Percentiles rank a stretch among this genome's conserved stretches.
Conservation (phyloP, 2,113 vertebrate species). For the Anhinga anhinga region DNA sequence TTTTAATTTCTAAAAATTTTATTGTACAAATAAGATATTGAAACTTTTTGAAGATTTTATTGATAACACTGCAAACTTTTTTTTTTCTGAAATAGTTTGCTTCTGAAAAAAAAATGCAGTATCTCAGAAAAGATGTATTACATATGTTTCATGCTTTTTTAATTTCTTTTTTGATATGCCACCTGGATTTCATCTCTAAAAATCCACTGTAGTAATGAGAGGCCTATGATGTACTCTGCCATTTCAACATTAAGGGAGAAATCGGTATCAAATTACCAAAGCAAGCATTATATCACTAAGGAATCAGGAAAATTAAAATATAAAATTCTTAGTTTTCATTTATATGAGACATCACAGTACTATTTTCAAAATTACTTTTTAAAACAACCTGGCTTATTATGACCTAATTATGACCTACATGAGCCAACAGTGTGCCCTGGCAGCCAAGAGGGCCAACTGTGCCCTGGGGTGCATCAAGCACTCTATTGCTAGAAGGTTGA, state of each 20-base stretch:
- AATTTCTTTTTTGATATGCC: neutral
- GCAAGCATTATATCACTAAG: neutral
- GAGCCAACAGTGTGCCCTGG: too few species aligned
- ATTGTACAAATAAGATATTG: neutral
- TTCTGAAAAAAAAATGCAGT: neutral
- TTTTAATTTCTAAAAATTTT: neutral
- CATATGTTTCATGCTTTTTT: neutral
- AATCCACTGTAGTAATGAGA: neutral
- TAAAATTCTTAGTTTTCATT: neutral
- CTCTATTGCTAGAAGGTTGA: too few species aligned
- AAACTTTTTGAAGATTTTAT: neutral
- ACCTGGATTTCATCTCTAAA: neutral
- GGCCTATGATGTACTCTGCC: accelerated
- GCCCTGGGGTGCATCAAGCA: too few species aligned
- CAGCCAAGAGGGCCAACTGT: too few species aligned
- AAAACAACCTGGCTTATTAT: neutral
- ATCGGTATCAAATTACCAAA: neutral
- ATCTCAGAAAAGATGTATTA: neutral
- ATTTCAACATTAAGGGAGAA: neutral
- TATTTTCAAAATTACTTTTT: neutral
- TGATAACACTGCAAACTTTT: neutral
- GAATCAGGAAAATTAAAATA: neutral
- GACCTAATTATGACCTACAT: neutral
- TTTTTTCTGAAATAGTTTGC: neutral
- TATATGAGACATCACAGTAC: neutral